Conservation (phyloP, 2,888 invertebrate species). For the Sturmia bella region DNA sequence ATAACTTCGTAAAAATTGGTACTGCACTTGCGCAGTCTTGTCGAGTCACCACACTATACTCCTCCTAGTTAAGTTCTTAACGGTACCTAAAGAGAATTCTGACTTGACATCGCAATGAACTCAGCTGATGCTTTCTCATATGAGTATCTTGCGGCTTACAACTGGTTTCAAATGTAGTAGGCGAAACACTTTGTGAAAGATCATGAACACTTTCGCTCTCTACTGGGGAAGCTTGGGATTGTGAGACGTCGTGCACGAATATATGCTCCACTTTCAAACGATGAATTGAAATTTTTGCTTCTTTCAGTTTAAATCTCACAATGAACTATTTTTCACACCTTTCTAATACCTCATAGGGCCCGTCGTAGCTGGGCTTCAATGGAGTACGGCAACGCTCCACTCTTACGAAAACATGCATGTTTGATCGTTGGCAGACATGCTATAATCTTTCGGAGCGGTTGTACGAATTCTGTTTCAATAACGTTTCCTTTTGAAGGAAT, state of each 20-base stretch:
- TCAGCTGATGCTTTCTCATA: background rate
- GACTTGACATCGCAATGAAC: slow-evolving; percentile 5
- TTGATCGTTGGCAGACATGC: background rate
- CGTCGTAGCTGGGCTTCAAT: too few relatives aligned
- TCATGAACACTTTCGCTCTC: too few relatives aligned
- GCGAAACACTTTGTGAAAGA: too few relatives aligned
- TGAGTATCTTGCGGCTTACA: background rate
- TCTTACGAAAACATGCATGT: slow-evolving; percentile 19
- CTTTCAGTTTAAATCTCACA: background rate
- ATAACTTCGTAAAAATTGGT: too few relatives aligned
- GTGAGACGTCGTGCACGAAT: background rate
- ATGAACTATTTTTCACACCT: slow-evolving; percentile 5
- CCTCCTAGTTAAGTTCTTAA: slow-evolving; percentile 28
- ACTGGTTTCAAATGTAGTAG: background rate
- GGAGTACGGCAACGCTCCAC: too few relatives aligned
- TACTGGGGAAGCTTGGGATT: background rate
- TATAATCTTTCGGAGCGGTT: too few relatives aligned
- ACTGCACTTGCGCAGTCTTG: too few relatives aligned
- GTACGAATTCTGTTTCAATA: too few relatives aligned
- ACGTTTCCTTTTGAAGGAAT: too few relatives aligned
- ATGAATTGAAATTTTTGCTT: background rate
- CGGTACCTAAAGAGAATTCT: slow-evolving; percentile 22
- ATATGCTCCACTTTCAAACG: slow-evolving; percentile 1
- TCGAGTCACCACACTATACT: too few relatives aligned
- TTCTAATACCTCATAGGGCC: background rate